phyloP scores from a whole-genome alignment of 1,140 invertebrate genomes.

The Atopsyche davidsoni region DNA sequence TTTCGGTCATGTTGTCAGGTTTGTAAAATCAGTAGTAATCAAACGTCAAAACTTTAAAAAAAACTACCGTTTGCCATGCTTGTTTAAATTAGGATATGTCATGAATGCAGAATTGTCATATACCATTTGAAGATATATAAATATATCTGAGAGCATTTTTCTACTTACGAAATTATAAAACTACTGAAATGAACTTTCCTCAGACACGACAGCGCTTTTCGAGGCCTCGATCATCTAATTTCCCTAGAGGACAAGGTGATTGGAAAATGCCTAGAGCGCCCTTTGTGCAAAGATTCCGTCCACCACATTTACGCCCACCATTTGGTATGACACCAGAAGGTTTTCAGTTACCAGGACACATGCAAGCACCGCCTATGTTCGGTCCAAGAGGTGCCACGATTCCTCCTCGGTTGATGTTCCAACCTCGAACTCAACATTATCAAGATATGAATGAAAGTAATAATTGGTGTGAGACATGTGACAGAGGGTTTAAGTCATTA shows the following conservation, averaged over 20 bases:
- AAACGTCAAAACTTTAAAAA: no score
- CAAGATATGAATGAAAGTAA: conserved; percentile 31
- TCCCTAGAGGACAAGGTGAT: conserved; percentile 6
- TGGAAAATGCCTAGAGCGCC: conserved; percentile 9
- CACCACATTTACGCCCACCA: conserved; percentile 34
- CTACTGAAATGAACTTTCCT: no score
- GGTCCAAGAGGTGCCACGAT: conserved; percentile 38
- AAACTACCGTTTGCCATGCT: no score
- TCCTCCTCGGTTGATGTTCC: conserved; percentile 31
- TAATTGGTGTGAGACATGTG: conserved; percentile 69
- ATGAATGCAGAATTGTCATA: no score
- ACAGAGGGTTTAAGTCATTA: conserved; percentile 58
- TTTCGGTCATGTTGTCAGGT: no score
- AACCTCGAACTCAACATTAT: conserved; percentile 17
- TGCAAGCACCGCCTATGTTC: conserved; percentile 41
- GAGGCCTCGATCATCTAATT: no score
- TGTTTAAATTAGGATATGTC: no score
- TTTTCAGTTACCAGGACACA: conserved; percentile 30
- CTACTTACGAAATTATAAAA: no score
- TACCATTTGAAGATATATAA: no score
- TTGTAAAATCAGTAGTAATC: no score
- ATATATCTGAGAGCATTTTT: no score
- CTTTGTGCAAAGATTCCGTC: conserved; percentile 1
- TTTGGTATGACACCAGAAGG: conserved; percentile 34
- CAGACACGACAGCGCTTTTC: no score